Base-by-base conservation (phyloP, 2,797 vertebrate genomes). In the Novumbra hubbsi region DNA sequence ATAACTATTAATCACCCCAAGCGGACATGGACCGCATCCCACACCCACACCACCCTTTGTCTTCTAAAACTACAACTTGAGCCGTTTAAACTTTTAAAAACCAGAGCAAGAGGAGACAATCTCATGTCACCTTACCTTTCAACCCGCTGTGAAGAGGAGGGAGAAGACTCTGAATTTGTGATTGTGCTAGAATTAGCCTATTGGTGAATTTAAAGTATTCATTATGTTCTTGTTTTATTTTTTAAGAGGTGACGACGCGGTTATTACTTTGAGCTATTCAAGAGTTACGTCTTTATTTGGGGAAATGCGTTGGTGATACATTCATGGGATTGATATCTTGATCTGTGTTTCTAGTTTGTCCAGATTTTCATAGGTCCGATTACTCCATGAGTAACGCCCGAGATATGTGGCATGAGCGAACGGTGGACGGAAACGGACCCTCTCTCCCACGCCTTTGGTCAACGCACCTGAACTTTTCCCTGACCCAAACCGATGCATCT, bases 1-100 rank as follows among this genome's bases (percentile, higher is more conserved):
- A 89, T 88, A 85, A 88, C 91, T 88, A 96, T 96, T 95, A 95
- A 95, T 96, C 94, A 95, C 88, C 80, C 86, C 86, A 85, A 88
- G 90, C 92, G 91, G 90, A 90, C 93, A 90, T 78, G 85, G 91
- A 84, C 88, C 79, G 80, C 90, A 81, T 87, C 92, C 89, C 91
- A 92, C 91, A 86, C 90, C 90, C 90, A 91, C 90, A 91, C 86
- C 89, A 85, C 85, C 85, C 89, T 83, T 92, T 92, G 90, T 93
- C 86, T 82, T 80, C 82, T 83, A 79, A 81, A 91, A 90, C 84
- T 88, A 86, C 87, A 90, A 90, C 83, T 86, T 86, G 84, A 88
- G 85, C 79, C 78, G 81, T 79, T 84, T 88, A 91, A 78, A 78
- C 52, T 72, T 80, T 65, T 27, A 55, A 32, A 34, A 70, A 24